Base-by-base conservation (phyloP, 30 jellyfish, hydroid and myxozoan genomes). In the Kudoa iwatai region DNA sequence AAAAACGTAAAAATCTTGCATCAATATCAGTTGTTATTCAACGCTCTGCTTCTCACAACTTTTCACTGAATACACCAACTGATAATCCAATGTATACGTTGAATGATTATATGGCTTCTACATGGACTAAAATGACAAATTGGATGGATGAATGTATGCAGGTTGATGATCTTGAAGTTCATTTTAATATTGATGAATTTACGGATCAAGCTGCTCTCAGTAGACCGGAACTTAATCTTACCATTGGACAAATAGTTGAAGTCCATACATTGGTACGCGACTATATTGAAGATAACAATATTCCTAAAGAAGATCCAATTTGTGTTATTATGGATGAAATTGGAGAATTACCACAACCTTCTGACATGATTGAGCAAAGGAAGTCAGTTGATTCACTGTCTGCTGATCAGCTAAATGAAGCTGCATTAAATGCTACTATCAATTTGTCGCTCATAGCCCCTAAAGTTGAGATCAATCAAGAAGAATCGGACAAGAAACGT, bases 21-120 rank as follows among this genome's bases (percentile, higher is more conserved):
- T 62, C 88, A 43, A 65, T 79, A 13, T 87, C 98, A 15, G 62
- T 61, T 40, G 88, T 79, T n/a, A 38, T 79, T 14, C 98, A 79
- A 38, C 57, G 62, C 51, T 88, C 98, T 26, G 88, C 98, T 1
- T 9, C n/a, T n/a, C n/a, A 28, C n/a, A 28, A n/a, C 36, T n/a
- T 28, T 28, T 28, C 36, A 6, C 11, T 6, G 36, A 28, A 28
- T n/a, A 28, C 36, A 6, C 36, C 36, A 6, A 9, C n/a, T 9
- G 36, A 28, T n/a, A n/a, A n/a, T n/a, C n/a, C n/a, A n/a, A n/a
- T n/a, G n/a, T n/a, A n/a, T n/a, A n/a, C n/a, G n/a, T n/a, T n/a
- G n/a, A n/a, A n/a, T n/a, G n/a, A n/a, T n/a, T n/a, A n/a, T n/a
- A n/a, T n/a, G n/a, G n/a, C n/a, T n/a, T n/a, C n/a, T n/a, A n/a